Evolutionary conservation across 2,888 invertebrate genomes (phyloP), one percentile per base, ranked within the genome.

Genomic region (Hemaris fuciformis): DNA sequence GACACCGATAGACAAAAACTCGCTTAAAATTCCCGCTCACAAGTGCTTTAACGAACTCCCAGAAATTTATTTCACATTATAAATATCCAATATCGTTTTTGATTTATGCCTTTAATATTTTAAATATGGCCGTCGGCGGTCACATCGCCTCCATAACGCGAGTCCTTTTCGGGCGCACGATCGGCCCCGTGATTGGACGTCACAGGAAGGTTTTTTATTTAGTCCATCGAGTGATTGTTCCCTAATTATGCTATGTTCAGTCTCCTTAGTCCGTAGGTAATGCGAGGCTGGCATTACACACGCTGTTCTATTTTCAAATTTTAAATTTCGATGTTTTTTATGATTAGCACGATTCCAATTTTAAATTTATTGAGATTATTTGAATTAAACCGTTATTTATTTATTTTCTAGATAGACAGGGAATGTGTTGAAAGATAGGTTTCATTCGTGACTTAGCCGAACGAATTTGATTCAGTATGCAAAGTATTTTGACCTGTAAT

Each of bases 81-180:
- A 81, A 85, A 87, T 83, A 85, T 84, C 85, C 88, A 87, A 89
- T 88, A 85, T 79, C 81, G 69, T 72, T 85, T 87, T 81, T 89
- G 90, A 90, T 89, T 89, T 89, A 89, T 89, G 87, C 75, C 82
- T 86, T 85, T 85, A 86, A 89, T 89, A 88, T 86, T 88, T 84
- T 88, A 86, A 89, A 84, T 80, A 90, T 88, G 87, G 87, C 91
- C 85, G 85, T 70, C 78, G 87, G 89, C 90, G 83, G 79, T 77
- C 76, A 77, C 80, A 79, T 76, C 68, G 79, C 66, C 71, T 65
- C 72, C 74, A 76, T 77, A 75, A 68, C 70, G 72, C 64, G 64
- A 74, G 77, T 82, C 83, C 83, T 84, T 80, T 31, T 53, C 31
- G 76, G 79, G 76, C 73, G 70, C 71, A 66, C 80, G 81, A 81